A percentile compares a stretch with the other conserved stretches of the same genome.
Conservation (phyloP, 2,888 invertebrate species). For the Girardia tigrina region DNA sequence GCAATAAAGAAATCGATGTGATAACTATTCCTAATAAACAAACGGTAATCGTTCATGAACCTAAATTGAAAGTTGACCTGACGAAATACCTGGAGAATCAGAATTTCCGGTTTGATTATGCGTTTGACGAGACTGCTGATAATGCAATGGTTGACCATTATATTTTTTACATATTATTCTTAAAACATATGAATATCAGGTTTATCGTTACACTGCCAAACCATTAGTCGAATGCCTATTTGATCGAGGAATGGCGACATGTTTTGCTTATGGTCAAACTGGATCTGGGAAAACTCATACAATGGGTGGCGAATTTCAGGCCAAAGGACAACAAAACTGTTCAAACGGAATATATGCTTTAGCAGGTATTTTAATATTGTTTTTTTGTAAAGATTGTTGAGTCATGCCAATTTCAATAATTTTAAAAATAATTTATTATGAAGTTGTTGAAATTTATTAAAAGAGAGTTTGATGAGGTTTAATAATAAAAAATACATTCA, state of each 20-base stretch:
- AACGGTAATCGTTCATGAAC: slow-evolving; percentile 53
- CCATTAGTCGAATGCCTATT: slow-evolving; percentile 92
- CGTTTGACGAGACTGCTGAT: slow-evolving; percentile 83
- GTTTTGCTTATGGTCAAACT: slow-evolving; percentile 98
- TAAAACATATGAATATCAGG: not conserved
- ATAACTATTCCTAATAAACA: slow-evolving; percentile 85
- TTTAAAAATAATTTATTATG: too few species aligned
- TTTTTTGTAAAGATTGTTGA: too few species aligned
- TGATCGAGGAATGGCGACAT: slow-evolving; percentile 96
- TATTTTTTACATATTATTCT: not conserved
- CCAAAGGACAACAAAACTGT: slow-evolving; percentile 78
- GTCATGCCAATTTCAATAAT: too few species aligned
- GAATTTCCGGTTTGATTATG: slow-evolving; percentile 91
- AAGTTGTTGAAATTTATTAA: too few species aligned
- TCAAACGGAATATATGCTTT: slow-evolving; percentile 79
- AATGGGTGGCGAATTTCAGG: slow-evolving; percentile 90
- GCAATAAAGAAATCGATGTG: slow-evolving; percentile 81
- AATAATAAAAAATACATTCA: too few species aligned
- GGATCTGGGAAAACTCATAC: slow-evolving; percentile 80
- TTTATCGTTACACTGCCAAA: slow-evolving; percentile 66
- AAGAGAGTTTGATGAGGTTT: too few species aligned
- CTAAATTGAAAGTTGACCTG: slow-evolving; percentile 65
- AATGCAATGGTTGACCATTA: slow-evolving; percentile 57
- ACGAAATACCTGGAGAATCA: slow-evolving; percentile 97
- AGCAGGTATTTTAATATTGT: slow-evolving; percentile 54